phyloP scores from a whole-genome alignment of 2,888 invertebrate species.

The Anthrax anthrax region DNA sequence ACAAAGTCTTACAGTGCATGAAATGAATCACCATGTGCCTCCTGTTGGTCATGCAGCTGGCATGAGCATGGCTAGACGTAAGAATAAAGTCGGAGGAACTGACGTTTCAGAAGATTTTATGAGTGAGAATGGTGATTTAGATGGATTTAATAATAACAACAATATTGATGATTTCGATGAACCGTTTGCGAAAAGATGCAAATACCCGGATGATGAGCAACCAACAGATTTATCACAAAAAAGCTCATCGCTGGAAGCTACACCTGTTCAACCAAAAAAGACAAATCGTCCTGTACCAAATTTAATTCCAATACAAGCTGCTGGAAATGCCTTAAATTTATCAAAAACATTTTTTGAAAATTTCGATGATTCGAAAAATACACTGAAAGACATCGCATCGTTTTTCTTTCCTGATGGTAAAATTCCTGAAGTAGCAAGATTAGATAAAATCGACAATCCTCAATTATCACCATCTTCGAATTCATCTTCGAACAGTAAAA shows the following conservation, averaged over 20 bases:
- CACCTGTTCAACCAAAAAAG: slow-evolving; percentile 21
- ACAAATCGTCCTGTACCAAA: slow-evolving; percentile 54
- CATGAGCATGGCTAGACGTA: slow-evolving; percentile 42
- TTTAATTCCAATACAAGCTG: slow-evolving; percentile 52
- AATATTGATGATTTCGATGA: slow-evolving; percentile 30
- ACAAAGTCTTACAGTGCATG: slow-evolving; percentile 81
- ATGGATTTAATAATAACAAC: slow-evolving; percentile 24
- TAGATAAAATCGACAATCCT: slow-evolving; percentile 15
- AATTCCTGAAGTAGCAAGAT: slow-evolving; percentile 16
- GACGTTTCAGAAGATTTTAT: slow-evolving; percentile 25
- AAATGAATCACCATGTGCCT: slow-evolving; percentile 79
- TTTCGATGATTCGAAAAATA: not conserved
- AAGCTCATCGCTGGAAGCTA: not conserved
- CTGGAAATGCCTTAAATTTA: slow-evolving; percentile 27
- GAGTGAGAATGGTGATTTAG: slow-evolving; percentile 10
- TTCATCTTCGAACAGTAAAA: slow-evolving; percentile 17
- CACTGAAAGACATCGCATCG: slow-evolving; percentile 42
- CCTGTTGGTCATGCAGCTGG: slow-evolving; percentile 52
- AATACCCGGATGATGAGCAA: slow-evolving; percentile 26
- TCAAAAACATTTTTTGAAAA: slow-evolving; percentile 27
- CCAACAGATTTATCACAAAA: slow-evolving; percentile 34
- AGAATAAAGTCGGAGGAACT: slow-evolving; percentile 61
- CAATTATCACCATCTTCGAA: slow-evolving; percentile 24
- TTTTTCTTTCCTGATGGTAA: slow-evolving; percentile 27
- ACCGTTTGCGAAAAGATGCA: slow-evolving; percentile 23